These are phyloP conservation scores for Trachurus trachurus DNA, from an alignment of 2,797 vertebrate genomes.

Conservation along the genomic window DNA sequence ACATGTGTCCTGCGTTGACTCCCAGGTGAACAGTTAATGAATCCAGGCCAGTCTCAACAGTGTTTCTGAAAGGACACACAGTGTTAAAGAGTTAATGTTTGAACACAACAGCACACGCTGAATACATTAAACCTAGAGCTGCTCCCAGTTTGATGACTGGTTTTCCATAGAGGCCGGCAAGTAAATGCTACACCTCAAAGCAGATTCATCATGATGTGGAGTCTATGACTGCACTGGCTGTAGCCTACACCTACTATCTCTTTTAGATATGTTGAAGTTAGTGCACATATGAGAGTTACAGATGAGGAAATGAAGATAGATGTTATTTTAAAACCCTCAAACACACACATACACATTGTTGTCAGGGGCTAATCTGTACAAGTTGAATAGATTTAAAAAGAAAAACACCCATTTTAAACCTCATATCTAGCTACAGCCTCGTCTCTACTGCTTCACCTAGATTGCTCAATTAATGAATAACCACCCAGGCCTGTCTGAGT, in stretches of 20 bases:
- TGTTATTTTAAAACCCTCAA: neutral
- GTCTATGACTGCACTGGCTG: slow-evolving; percentile 10
- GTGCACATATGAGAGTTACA: neutral
- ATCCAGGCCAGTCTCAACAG: slow-evolving; percentile 40
- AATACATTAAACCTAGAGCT: slow-evolving; percentile 74
- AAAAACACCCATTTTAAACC: neutral
- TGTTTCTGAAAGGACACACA: slow-evolving; percentile 67
- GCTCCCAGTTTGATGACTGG: slow-evolving; percentile 40
- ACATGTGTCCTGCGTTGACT: slow-evolving; percentile 68
- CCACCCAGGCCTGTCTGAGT: slow-evolving; percentile 39
- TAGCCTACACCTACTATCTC: neutral
- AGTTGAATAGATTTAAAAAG: neutral
- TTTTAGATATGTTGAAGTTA: slow-evolving; percentile 1
- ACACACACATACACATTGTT: neutral
- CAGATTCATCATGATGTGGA: slow-evolving; percentile 20
- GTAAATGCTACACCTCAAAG: slow-evolving; percentile 43
- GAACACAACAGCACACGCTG: slow-evolving; percentile 76
- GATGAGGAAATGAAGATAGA: neutral
- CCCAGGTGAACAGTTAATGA: slow-evolving; percentile 76
- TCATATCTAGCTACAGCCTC: slow-evolving; percentile 7
- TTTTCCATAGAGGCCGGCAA: slow-evolving; percentile 63
- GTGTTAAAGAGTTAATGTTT: slow-evolving; percentile 81
- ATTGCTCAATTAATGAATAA: slow-evolving; percentile 33
- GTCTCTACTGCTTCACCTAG: slow-evolving; percentile 6
- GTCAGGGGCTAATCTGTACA: neutral